Evolutionary conservation across 2,888 invertebrate species (phyloP), one percentile per base, ranked within the genome.

Genomic region (Drosophila birchii): DNA sequence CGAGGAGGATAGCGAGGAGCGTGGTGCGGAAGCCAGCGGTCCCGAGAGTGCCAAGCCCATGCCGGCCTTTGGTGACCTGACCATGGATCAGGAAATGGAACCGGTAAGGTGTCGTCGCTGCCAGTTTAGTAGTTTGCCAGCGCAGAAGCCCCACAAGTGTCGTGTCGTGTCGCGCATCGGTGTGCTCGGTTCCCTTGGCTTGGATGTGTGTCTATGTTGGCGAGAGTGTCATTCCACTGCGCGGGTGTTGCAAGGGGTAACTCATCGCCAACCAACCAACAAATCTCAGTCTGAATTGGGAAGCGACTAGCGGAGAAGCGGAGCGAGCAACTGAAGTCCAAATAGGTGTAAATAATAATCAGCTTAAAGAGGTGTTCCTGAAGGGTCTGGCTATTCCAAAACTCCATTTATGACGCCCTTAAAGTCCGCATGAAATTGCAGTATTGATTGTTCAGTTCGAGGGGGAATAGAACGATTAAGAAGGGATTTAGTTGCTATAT

Each of bases 41-140:
- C 60, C 78, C 93, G 92, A 93, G 92, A 90, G 91, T 93, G 88
- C 93, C 92, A 79, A 93, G 45, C 91, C 93, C 86, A 93, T 93
- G 94, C 93, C 92, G 77, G 92, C 92, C 72, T 92, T 92, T 87
- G 92, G 92, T 71, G 91, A 92, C 74, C 83, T 92, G 76, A 91
- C 92, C 43, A 91, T 92, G 92, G 92, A 91, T 77, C 90, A 91
- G 76, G 90, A 90, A 81, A 89, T 87, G 79, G 91, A 92, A 88
- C 92, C 92, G 92, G 92, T 93, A 90, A 92, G 91, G 68, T 59
- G 72, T 58, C 53, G 64, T 45, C 56, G 20, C 39, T 34, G 45
- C 45, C 55, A 45, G 47, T 54, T 64, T 34, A 60, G 67, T 70
- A 66, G 62, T 75, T 71, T 26, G 39, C 26, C 45, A 71, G 59